Evolutionary conservation across 2,113 vertebrate species (phyloP), one percentile per base, ranked within the genome.

Genomic region (Gymnorhina tibicen): DNA sequence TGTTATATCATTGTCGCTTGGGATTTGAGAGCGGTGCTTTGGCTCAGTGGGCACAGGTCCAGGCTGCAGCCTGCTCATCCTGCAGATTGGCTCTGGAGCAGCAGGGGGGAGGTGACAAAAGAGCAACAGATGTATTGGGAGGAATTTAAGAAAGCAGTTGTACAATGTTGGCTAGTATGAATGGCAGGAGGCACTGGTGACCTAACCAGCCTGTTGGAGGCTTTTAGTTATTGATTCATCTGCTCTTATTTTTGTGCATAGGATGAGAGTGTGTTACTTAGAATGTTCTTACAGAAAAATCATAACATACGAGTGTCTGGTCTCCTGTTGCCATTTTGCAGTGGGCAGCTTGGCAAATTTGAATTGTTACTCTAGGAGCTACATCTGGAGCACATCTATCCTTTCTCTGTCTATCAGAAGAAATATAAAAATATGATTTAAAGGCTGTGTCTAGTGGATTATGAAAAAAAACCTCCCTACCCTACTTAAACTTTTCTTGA

Each of bases 91-190:
- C 41, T 24, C 74, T 64, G 44, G 27, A 52, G 59, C 3, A 37
- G 41, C 32, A 75, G 21, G 1, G 11, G 17, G 22, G 18, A 84
- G 30, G 21, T 85, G 49, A 32, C 39, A 44, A 9, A 44, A 64
- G n/a, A 83, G 42, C n/a, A 64, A 22, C 67, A 79, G 74, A 46
- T 41, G 33, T 35, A 13, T 13, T 3, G 8, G 33, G 55, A 55
- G 33, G 39, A 63, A 32, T 88, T 80, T 47, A 74, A 24, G 83
- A 24, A 67, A 67, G 18, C 47, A 56, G 1, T 5, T 39, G 19
- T 23, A 24, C 16, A 1, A 0, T 1, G 1, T 17, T 83, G 19
- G 41, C 70, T 66, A 4, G 2, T 22, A 4, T 15, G n/a, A 60
- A 46, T 46, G 50, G 13, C 44, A 62, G 23, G 19, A 37, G 10